Conservation (phyloP, 2,888 invertebrate species). For the Bombylius major region DNA sequence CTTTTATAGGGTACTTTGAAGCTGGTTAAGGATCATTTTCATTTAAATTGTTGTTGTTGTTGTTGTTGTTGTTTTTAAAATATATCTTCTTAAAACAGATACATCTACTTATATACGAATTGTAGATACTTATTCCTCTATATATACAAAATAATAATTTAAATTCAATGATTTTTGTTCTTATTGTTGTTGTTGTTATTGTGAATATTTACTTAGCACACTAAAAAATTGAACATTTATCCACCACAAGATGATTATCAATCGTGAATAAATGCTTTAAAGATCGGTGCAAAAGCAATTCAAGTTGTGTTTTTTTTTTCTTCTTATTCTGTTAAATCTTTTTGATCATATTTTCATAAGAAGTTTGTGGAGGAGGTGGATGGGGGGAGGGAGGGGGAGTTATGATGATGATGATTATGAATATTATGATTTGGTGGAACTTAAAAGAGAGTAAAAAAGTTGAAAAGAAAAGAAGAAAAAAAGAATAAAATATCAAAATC, state of each 20-base stretch:
- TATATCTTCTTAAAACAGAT: too few relatives aligned
- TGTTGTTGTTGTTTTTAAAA: too few relatives aligned
- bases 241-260: neutral
- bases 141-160: too few relatives aligned
- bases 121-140: too few relatives aligned
- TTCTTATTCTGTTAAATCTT: too few relatives aligned
- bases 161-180: too few relatives aligned
- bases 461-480: slow-evolving; percentile 1
- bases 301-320: neutral
- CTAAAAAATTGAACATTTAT: neutral
- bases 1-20: slow-evolving; percentile 2
- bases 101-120: too few relatives aligned
- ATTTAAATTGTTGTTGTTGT: too few relatives aligned
- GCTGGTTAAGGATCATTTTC: neutral
- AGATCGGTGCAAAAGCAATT: neutral
- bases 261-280: neutral
- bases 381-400: too few relatives aligned
- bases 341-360: too few relatives aligned
- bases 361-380: too few relatives aligned
- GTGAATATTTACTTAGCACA: neutral
- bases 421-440: neutral
- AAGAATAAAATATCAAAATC: slow-evolving; percentile 1
- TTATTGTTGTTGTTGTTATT: neutral
- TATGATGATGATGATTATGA: too few relatives aligned
- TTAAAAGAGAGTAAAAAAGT: neutral